Conservation (phyloP, 2,888 invertebrate genomes). For the Dendrolimus houi region DNA sequence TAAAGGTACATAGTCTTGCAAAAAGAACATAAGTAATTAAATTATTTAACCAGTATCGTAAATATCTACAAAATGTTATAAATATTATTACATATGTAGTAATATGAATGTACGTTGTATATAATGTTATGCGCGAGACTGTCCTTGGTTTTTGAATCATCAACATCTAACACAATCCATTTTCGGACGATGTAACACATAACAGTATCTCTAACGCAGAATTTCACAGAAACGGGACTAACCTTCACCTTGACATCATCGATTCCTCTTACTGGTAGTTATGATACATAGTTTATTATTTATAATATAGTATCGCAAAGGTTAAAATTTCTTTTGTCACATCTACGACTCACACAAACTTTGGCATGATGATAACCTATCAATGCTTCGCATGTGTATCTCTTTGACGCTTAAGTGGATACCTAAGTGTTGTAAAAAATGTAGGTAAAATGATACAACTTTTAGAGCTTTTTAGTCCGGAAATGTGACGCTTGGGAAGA, state of each 20-base stretch:
- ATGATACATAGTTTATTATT: slow-evolving; percentile 1
- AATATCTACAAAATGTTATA: no score
- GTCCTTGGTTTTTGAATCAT: not conserved
- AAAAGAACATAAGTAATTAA: no score
- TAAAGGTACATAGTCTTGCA: no score
- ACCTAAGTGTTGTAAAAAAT: no score
- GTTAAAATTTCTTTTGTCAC: slow-evolving; percentile 55
- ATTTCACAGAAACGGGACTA: not conserved
- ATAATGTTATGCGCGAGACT: not conserved
- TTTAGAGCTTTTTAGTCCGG: no score
- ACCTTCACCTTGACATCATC: slow-evolving; percentile 6
- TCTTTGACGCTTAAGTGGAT: slow-evolving; percentile 33
- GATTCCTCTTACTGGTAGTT: not conserved
- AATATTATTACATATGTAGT: no score
- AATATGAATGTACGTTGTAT: no score
- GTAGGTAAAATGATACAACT: no score
- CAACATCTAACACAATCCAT: not conserved
- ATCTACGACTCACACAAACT: slow-evolving; percentile 35
- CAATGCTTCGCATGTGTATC: slow-evolving; percentile 47
- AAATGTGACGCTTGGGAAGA: no score
- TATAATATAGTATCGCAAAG: slow-evolving; percentile 19
- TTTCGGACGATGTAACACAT: not conserved
- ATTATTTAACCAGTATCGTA: no score
- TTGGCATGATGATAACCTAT: slow-evolving; percentile 35
- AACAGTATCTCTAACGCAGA: not conserved